Evolutionary conservation across 2,888 invertebrate genomes (phyloP).

Genomic region (Lypha dubia): DNA sequence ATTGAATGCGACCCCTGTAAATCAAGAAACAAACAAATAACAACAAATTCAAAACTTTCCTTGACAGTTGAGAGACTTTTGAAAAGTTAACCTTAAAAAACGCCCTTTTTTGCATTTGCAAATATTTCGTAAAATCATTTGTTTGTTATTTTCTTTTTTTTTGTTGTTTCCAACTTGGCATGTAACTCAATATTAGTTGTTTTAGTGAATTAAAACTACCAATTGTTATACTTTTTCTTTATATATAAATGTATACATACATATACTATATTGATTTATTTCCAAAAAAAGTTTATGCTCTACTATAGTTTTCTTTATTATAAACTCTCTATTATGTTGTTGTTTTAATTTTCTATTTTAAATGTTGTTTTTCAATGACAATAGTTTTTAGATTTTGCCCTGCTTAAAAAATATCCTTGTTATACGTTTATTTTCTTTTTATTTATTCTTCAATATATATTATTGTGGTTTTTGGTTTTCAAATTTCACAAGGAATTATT

Average conservation of each 20-base stretch:
- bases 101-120: constrained; percentile 50
- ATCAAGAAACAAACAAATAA: constrained; percentile 5
- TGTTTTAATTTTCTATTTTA: constrained; percentile 17
- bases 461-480: constrained; percentile 55
- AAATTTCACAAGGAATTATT: constrained; percentile 18
- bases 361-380: constrained; percentile 8
- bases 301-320: constrained; percentile 20
- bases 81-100: constrained; percentile 47
- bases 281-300: neutral
- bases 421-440: constrained; percentile 32
- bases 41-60: constrained; percentile 32
- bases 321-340: constrained; percentile 46
- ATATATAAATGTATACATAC: neutral
- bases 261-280: neutral
- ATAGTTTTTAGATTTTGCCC: neutral
- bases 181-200: constrained; percentile 54
- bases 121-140: constrained; percentile 31
- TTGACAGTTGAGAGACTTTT: constrained; percentile 16
- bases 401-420: constrained; percentile 47
- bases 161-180: constrained; percentile 43
- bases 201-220: constrained; percentile 47
- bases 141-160: constrained; percentile 1
- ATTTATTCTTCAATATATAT: constrained; percentile 13
- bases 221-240: constrained; percentile 54
- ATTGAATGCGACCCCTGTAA: constrained; percentile 36